phyloP scores from a whole-genome alignment of 2,113 vertebrate genomes.

The Melanocharis versteri region DNA sequence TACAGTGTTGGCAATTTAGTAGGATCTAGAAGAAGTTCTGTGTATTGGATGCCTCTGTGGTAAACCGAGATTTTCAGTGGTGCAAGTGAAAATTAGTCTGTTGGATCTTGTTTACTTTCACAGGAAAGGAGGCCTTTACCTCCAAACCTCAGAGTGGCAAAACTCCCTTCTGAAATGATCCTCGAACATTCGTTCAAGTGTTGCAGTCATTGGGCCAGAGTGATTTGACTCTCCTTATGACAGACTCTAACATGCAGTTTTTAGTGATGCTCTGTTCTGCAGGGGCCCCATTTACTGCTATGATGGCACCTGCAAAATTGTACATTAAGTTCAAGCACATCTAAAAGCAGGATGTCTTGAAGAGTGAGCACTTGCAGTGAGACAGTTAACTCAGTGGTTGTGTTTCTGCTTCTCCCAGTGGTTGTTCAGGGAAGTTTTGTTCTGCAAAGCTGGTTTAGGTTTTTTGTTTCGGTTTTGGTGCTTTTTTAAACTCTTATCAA shows the following conservation, averaged over 20 bases:
- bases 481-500: neutral
- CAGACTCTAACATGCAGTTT: neutral
- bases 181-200: accelerated
- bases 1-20: neutral
- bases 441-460: neutral
- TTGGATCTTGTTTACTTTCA: neutral
- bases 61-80: neutral
- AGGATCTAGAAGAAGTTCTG: neutral
- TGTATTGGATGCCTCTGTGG: neutral
- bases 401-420: neutral
- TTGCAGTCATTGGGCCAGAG: neutral
- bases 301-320: neutral
- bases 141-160: neutral
- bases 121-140: neutral
- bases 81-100: neutral
- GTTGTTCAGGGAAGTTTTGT: neutral
- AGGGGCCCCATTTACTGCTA: neutral
- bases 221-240: neutral
- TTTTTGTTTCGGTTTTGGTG: neutral
- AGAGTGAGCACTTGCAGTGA: neutral
- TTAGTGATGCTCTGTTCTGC: neutral
- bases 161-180: neutral
- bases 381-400: neutral
- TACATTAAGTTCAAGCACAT: neutral
- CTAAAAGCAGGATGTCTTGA: neutral